phyloP scores from a whole-genome alignment of 1,140 invertebrate genomes.

The Gonatopus flavifemur region DNA sequence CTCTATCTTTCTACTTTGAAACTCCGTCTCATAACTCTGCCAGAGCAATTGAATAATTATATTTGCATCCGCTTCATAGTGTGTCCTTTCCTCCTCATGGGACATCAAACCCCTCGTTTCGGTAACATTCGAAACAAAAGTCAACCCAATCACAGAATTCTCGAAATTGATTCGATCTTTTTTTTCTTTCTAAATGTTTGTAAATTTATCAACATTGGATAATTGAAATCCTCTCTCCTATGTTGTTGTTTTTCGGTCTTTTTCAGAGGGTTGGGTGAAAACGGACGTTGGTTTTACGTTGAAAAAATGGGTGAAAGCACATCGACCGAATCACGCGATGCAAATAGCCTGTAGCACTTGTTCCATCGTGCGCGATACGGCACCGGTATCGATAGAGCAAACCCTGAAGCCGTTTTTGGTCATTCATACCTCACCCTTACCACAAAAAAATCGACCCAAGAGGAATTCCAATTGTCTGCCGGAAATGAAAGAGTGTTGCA shows the following conservation, averaged over 20 bases:
- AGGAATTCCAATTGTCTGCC: constrained; percentile 70
- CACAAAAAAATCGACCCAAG: constrained; percentile 62
- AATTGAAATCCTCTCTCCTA: constrained; percentile 14
- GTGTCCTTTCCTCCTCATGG: too few species aligned
- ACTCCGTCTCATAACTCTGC: too few species aligned
- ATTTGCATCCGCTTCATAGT: too few species aligned
- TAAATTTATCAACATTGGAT: background rate
- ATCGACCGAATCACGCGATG: constrained; percentile 67
- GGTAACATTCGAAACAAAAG: too few species aligned
- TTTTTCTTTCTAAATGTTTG: too few species aligned
- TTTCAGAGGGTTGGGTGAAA: constrained; percentile 77
- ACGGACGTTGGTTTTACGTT: constrained; percentile 74
- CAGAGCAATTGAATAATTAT: too few species aligned
- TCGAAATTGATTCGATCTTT: too few species aligned
- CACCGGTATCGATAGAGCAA: constrained; percentile 65
- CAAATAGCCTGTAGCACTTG: constrained; percentile 78
- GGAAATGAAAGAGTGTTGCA: constrained; percentile 76
- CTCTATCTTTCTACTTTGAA: too few species aligned
- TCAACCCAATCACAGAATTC: too few species aligned
- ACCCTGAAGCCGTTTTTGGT: constrained; percentile 73
- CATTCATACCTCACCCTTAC: constrained; percentile 64
- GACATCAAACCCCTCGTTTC: too few species aligned
- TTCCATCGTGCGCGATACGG: constrained; percentile 62
- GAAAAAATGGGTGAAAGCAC: constrained; percentile 70
- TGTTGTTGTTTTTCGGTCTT: too few species aligned